Conservation (phyloP, 2,113 vertebrate species). For the Nothoprocta perdicaria region DNA sequence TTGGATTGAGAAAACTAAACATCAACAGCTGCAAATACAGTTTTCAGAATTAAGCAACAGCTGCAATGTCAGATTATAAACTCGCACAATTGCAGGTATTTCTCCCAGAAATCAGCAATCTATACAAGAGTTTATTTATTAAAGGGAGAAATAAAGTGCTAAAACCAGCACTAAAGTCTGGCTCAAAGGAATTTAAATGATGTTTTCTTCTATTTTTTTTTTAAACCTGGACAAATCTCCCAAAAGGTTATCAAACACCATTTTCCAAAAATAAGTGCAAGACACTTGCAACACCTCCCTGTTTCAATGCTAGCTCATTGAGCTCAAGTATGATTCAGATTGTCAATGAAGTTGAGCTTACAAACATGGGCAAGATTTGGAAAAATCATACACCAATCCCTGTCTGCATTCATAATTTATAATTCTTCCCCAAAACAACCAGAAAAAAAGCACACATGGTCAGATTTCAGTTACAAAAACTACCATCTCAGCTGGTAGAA, state of each 20-base stretch:
- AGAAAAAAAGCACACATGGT: not conserved
- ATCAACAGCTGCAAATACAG: not conserved
- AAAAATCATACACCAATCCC: accelerated
- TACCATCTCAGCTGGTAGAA: not conserved
- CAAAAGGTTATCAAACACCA: accelerated
- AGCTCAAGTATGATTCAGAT: not conserved
- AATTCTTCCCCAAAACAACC: not conserved
- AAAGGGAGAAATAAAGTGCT: not conserved
- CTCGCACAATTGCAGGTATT: not conserved
- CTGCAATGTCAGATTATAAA: not conserved
- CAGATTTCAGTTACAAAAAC: not conserved
- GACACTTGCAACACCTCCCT: not conserved
- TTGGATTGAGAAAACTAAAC: not conserved
- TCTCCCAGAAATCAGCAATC: accelerated
- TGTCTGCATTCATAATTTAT: not conserved
- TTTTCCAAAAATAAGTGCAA: not conserved
- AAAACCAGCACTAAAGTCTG: no score
- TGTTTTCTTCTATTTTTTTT: not conserved
- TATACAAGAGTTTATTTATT: not conserved
- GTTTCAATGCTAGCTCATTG: not conserved
- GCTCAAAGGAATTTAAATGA: not conserved
- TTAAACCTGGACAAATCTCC: not conserved
- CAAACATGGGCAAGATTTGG: not conserved
- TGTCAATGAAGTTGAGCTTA: not conserved
- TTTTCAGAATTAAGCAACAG: not conserved